Percentiles rank a stretch among this genome's conserved stretches.
Evolutionary conservation across 2,113 vertebrate species (phyloP).

Genomic region (Gobiocypris rarus): DNA sequence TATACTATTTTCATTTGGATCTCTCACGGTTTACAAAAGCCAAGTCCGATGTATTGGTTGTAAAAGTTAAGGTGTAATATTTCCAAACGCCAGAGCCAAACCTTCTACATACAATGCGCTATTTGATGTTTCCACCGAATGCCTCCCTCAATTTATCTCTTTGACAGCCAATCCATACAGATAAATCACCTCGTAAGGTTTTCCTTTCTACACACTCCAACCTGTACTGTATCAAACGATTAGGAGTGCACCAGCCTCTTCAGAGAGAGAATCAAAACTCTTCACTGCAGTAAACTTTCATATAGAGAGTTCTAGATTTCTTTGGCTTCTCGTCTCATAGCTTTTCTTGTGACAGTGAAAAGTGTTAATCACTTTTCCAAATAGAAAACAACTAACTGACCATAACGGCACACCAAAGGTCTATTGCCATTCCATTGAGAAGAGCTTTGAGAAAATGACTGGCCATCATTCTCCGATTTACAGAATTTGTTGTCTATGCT

Average conservation of each 20-base stretch:
- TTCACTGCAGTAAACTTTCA: conserved; percentile 47
- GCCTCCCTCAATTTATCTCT: conserved; percentile 57
- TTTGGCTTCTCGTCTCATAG: conserved; percentile 4
- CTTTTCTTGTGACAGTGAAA: neutral
- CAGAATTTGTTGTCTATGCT: neutral
- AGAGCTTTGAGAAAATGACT: conserved; percentile 17
- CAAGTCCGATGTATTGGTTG: conserved; percentile 7
- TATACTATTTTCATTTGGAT: neutral
- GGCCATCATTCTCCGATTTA: conserved; percentile 16
- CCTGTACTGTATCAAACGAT: conserved; percentile 51
- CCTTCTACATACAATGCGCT: conserved; percentile 36
- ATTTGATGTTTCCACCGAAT: conserved; percentile 50
- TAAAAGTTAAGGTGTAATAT: conserved; percentile 23
- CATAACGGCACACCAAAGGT: neutral
- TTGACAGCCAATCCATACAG: conserved; percentile 60
- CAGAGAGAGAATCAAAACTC: conserved; percentile 30
- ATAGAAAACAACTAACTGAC: conserved; percentile 8
- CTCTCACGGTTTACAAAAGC: neutral
- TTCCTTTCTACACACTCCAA: conserved; percentile 34
- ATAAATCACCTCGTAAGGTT: conserved; percentile 59
- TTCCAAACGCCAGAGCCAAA: conserved; percentile 13
- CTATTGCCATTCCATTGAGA: conserved; percentile 1
- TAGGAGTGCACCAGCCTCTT: conserved; percentile 7
- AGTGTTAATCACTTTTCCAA: conserved; percentile 18
- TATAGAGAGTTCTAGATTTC: neutral